Evolutionary conservation across 2,888 invertebrate genomes (phyloP).

Genomic region (Corythucha ciliata): DNA sequence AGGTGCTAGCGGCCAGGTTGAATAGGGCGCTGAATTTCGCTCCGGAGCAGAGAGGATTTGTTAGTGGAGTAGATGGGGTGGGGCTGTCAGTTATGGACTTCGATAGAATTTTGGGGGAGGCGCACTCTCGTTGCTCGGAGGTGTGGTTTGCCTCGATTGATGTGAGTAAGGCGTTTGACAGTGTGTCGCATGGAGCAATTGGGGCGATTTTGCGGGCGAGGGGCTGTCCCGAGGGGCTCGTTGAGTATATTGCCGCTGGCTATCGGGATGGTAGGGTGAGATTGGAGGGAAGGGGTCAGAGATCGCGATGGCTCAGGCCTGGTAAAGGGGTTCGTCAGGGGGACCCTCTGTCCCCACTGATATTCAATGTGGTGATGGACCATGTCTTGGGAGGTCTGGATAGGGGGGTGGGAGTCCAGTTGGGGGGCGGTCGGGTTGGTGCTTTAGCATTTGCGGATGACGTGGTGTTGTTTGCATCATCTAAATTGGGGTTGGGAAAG

Average conservation of each 20-base stretch:
- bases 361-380: conserved; percentile 29
- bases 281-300: no score
- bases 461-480: conserved; percentile 24
- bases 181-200: not conserved
- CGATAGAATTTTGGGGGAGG: not conserved
- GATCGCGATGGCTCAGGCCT: not conserved
- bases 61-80: not conserved
- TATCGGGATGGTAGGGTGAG: no score
- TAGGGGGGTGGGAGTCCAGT: not conserved
- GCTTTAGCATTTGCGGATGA: conserved; percentile 29
- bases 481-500: not conserved
- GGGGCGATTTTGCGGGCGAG: not conserved
- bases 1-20: not conserved
- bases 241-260: not conserved
- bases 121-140: not conserved
- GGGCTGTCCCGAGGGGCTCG: not conserved
- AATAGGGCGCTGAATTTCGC: not conserved
- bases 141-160: not conserved
- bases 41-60: not conserved
- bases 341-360: conserved; percentile 6
- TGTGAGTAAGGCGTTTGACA: no score
- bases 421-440: not conserved
- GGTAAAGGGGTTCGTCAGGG: conserved; percentile 1
- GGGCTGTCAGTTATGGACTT: no score
- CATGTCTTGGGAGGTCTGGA: conserved; percentile 16